Percentiles rank a stretch among this genome's conserved stretches.
These are phyloP conservation scores for Chaenogobius annularis DNA, from an alignment of 2,113 vertebrate species.

Conservation along the genomic window DNA sequence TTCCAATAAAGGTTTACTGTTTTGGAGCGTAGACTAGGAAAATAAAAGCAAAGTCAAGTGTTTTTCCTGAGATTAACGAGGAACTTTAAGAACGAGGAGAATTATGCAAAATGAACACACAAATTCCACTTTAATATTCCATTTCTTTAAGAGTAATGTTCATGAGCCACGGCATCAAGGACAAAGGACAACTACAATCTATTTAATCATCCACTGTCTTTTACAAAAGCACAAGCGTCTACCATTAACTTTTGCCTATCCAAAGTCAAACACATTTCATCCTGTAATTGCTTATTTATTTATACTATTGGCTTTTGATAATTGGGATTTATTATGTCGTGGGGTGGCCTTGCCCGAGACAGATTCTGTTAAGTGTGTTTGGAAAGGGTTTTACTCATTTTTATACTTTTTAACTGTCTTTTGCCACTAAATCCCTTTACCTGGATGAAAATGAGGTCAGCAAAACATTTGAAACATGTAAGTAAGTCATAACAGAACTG, in stretches of 20 bases:
- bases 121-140: too few relatives aligned
- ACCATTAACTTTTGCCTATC: neutral
- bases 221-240: neutral
- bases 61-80: too few relatives aligned
- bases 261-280: neutral
- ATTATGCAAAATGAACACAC: too few relatives aligned
- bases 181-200: neutral
- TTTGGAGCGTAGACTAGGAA: too few relatives aligned
- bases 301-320: neutral
- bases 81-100: too few relatives aligned
- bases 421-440: neutral
- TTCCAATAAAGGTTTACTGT: too few relatives aligned
- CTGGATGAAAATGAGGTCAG: neutral
- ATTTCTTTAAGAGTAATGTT: too few relatives aligned
- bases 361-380: neutral
- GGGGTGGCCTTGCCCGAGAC: neutral
- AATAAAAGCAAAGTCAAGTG: too few relatives aligned
- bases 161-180: neutral
- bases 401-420: neutral
- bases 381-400: neutral
- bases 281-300: neutral
- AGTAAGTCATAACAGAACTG: too few relatives aligned
- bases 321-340: neutral
- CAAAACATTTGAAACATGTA: neutral
- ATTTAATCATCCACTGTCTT: neutral